phyloP scores from a whole-genome alignment of 2,797 vertebrate species.

The Prunella strophiata region DNA sequence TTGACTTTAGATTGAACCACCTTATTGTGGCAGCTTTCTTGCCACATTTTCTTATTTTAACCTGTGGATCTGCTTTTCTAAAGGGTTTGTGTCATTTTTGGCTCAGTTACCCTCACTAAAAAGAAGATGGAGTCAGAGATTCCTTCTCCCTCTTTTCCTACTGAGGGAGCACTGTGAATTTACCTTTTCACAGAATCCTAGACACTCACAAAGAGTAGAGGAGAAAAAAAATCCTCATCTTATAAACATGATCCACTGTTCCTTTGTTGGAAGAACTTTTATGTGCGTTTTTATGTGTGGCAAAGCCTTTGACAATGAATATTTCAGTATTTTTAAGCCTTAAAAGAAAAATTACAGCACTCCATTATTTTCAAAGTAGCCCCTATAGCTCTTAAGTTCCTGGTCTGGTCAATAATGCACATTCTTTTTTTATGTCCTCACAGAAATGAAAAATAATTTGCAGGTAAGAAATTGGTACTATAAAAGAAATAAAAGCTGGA shows the following conservation, averaged over 20 bases:
- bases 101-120: background rate
- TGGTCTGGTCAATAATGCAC: slow-evolving; percentile 65
- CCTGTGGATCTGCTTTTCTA: background rate
- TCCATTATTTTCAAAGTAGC: slow-evolving; percentile 42
- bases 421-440: slow-evolving; percentile 52
- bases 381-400: slow-evolving; percentile 45
- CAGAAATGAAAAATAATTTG: slow-evolving; percentile 71
- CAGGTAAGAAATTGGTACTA: slow-evolving; percentile 47
- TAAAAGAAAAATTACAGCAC: slow-evolving; percentile 44
- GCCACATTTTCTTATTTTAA: background rate
- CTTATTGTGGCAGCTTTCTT: background rate
- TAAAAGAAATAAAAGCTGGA: slow-evolving; percentile 57
- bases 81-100: background rate
- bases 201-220: background rate
- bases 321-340: slow-evolving; percentile 41
- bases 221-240: background rate
- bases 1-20: background rate
- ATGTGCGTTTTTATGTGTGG: background rate
- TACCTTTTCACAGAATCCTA: background rate
- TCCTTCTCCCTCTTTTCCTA: background rate
- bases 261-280: background rate
- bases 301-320: background rate
- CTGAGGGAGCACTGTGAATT: background rate
- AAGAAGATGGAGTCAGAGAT: background rate
- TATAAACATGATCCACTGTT: background rate